Conservation (phyloP, 1,140 invertebrate species). For the Nymphalis io region DNA sequence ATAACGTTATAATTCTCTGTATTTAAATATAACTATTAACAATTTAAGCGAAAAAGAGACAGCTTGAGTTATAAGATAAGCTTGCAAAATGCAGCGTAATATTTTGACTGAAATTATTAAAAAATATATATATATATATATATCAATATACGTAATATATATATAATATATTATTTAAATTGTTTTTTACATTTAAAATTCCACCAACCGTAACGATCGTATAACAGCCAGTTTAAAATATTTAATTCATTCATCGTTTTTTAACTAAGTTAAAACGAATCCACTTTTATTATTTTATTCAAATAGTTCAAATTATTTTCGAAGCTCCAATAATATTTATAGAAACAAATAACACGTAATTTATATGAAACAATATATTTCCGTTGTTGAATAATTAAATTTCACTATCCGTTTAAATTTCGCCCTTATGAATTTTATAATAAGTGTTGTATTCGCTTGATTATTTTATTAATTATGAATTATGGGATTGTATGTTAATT, state of each 20-base stretch:
- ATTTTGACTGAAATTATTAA: too few species aligned
- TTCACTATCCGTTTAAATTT: neutral
- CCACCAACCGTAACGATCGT: too few species aligned
- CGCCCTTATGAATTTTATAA: neutral
- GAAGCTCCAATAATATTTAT: neutral
- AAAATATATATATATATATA: too few species aligned
- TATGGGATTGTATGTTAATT: slow-evolving; percentile 8
- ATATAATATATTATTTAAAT: neutral
- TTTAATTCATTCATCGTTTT: neutral
- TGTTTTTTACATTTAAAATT: neutral
- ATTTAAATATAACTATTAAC: too few species aligned
- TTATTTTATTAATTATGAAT: slow-evolving; percentile 3
- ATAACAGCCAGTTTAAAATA: neutral
- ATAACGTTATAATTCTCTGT: too few species aligned
- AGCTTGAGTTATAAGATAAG: too few species aligned
- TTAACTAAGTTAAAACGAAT: too few species aligned
- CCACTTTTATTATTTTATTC: too few species aligned
- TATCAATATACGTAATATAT: too few species aligned
- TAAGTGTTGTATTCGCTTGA: neutral
- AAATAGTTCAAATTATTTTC: too few species aligned
- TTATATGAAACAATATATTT: slow-evolving; percentile 13
- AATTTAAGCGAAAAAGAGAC: too few species aligned
- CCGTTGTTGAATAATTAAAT: neutral
- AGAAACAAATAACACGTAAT: slow-evolving; percentile 1
- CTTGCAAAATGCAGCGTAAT: too few species aligned